Evolutionary conservation across 2,888 invertebrate species (phyloP).

Genomic region (Argyresthia albistria): DNA sequence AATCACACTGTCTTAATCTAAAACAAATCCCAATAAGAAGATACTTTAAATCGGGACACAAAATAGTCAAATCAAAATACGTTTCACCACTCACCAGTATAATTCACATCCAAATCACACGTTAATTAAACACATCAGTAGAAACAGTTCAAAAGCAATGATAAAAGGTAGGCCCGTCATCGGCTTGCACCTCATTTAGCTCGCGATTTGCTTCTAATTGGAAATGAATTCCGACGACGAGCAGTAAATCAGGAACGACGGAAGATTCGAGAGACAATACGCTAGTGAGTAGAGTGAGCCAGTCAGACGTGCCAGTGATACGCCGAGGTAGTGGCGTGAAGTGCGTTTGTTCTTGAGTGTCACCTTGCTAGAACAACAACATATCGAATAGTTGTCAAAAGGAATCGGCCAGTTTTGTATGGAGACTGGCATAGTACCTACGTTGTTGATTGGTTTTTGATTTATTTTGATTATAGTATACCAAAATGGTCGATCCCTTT

Average conservation of each 20-base stretch:
- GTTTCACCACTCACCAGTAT: neutral
- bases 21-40: too few species aligned
- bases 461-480: too few species aligned
- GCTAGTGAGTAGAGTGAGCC: neutral
- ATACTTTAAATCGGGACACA: too few species aligned
- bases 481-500: too few species aligned
- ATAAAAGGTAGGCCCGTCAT: conserved; percentile 20
- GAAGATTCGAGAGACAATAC: neutral
- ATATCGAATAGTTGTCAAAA: neutral
- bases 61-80: too few species aligned
- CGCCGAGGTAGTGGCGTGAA: neutral
- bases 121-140: conserved; percentile 8
- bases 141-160: conserved; percentile 8
- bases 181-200: conserved; percentile 52
- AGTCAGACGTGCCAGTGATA: neutral
- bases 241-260: conserved; percentile 1
- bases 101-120: conserved; percentile 8
- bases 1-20: too few species aligned
- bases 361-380: too few species aligned
- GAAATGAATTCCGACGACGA: conserved; percentile 29
- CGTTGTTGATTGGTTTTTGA: too few species aligned
- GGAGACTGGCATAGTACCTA: too few species aligned
- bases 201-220: conserved; percentile 45
- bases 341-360: too few species aligned
- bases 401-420: too few species aligned